Conservation (phyloP, 2,797 vertebrate genomes). For the Mormyrus proboscirostris region DNA sequence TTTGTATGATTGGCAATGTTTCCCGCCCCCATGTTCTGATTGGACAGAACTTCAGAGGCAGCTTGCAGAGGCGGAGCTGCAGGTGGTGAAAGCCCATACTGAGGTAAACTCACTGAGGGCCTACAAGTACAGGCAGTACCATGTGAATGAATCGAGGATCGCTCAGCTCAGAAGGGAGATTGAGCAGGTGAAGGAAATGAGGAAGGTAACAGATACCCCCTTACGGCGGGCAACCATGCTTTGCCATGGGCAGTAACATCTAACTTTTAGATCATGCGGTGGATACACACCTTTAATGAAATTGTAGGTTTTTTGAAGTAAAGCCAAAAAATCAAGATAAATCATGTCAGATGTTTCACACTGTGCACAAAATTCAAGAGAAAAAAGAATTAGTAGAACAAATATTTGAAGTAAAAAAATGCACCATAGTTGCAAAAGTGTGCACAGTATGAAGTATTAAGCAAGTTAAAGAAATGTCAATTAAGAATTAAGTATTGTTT, state of each 20-base stretch:
- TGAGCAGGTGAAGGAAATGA: conserved; percentile 26
- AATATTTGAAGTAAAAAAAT: neutral
- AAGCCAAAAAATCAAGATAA: neutral
- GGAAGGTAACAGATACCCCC: conserved; percentile 30
- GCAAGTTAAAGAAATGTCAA: neutral
- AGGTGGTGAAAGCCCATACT: conserved; percentile 26
- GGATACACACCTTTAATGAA: neutral
- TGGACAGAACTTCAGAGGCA: conserved; percentile 32
- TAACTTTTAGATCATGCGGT: neutral
- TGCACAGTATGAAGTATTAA: neutral
- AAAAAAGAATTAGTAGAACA: neutral
- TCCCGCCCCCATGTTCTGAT: neutral
- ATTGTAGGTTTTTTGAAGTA: neutral
- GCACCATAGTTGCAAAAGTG: neutral
- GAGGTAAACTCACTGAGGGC: conserved; percentile 33
- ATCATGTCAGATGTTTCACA: neutral
- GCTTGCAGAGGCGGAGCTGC: conserved; percentile 18
- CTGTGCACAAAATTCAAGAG: neutral
- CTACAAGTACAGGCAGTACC: conserved; percentile 38
- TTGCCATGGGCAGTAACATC: neutral
- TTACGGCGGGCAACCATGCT: neutral
- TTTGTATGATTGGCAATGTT: neutral
- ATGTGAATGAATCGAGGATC: conserved; percentile 36
- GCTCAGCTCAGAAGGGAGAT: conserved; percentile 32
- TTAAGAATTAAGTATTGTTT: neutral